Percentiles rank a stretch among this genome's conserved stretches.
These are phyloP conservation scores for Rhynchonema sp. DNA, from an alignment of 2,888 invertebrate genomes.

Conservation along the genomic window DNA sequence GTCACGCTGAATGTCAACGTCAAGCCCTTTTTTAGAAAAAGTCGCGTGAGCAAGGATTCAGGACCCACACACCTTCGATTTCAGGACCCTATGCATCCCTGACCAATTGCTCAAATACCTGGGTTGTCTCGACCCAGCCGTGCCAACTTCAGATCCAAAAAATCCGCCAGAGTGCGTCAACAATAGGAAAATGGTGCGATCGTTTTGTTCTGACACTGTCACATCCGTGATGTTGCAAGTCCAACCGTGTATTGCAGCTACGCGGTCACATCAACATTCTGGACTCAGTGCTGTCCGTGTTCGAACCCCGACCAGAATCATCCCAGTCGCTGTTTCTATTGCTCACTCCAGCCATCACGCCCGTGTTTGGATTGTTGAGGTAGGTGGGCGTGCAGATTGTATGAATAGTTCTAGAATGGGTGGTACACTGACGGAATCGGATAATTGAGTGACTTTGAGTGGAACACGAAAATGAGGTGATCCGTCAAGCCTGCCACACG, in stretches of 20 bases:
- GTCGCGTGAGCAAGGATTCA: no score
- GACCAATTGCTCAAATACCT: background rate
- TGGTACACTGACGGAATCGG: no score
- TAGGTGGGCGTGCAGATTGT: no score
- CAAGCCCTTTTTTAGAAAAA: background rate
- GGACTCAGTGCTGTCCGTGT: background rate
- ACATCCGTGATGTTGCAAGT: background rate
- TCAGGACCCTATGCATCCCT: background rate
- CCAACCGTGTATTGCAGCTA: background rate
- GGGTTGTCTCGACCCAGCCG: background rate
- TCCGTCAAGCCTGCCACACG: no score
- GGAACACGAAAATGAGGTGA: no score
- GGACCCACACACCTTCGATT: background rate
- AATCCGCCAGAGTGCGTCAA: background rate
- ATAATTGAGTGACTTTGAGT: no score
- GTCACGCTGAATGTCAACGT: background rate
- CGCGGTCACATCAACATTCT: background rate
- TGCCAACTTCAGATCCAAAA: background rate
- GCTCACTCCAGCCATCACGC: background rate
- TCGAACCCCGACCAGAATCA: background rate
- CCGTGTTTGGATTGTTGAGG: background rate
- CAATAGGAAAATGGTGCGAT: background rate
- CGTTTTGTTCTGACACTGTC: background rate
- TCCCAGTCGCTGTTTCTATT: background rate
- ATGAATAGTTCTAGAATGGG: no score